Conservation (phyloP, 2,888 invertebrate genomes). For the Pristionchus mayeri region DNA sequence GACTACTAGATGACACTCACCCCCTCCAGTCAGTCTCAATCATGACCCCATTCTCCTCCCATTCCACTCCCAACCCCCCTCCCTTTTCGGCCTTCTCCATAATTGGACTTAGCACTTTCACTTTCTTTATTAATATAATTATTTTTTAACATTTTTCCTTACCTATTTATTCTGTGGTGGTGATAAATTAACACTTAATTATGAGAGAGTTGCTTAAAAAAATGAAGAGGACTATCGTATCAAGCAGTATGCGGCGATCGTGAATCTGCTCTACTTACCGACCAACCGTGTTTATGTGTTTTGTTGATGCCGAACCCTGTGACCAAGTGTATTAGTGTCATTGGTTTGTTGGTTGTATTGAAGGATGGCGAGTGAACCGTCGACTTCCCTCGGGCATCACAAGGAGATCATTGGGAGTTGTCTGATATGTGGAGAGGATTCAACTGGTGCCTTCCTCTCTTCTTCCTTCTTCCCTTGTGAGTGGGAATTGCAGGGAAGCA, state of each 20-base stretch:
- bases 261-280: neutral
- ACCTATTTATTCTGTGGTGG: neutral
- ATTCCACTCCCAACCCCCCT: neutral
- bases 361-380: conserved; percentile 30
- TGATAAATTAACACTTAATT: neutral
- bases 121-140: neutral
- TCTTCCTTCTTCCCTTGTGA: no score
- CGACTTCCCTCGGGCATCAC: conserved; percentile 33
- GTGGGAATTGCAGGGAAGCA: conserved; percentile 66
- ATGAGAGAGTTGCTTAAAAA: no score
- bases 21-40: neutral
- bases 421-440: conserved; percentile 68
- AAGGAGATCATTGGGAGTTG: conserved; percentile 65
- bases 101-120: conserved; percentile 15
- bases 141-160: neutral
- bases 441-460: conserved; percentile 53
- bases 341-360: neutral
- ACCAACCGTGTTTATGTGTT: neutral
- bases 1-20: neutral
- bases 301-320: neutral
- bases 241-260: neutral
- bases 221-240: neutral
- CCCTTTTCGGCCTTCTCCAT: neutral
- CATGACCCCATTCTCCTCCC: conserved; percentile 23
- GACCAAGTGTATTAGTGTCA: neutral